Evolutionary conservation across 2,797 vertebrate species (phyloP).

Genomic region (Arnoldichthys spilopterus): DNA sequence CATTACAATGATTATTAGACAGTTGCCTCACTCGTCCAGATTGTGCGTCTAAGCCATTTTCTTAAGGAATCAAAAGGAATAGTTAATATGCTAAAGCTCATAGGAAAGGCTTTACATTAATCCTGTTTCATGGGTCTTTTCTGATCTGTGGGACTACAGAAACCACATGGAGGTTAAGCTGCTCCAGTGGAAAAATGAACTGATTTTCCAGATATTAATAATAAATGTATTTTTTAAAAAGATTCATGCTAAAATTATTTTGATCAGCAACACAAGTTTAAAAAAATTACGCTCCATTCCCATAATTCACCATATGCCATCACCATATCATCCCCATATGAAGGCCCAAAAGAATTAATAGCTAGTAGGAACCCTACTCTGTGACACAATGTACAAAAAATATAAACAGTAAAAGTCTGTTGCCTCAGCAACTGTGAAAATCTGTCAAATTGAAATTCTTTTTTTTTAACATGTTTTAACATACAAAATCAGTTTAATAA

Average conservation of each 20-base stretch:
- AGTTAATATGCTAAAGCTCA: neutral
- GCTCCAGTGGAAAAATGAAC: neutral
- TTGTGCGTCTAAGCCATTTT: neutral
- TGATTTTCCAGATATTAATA: neutral
- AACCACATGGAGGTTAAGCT: neutral
- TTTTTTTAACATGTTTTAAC: too few species aligned
- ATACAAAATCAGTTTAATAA: too few species aligned
- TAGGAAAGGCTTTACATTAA: constrained; percentile 15
- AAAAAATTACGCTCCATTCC: neutral
- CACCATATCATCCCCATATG: too few species aligned
- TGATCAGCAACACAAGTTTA: neutral
- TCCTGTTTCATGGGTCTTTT: constrained; percentile 33
- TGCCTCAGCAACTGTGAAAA: too few species aligned
- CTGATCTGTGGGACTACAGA: neutral
- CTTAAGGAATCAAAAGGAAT: constrained; percentile 12
- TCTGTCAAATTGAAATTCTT: too few species aligned
- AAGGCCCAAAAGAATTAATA: too few species aligned
- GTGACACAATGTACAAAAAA: too few species aligned
- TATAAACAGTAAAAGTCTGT: too few species aligned
- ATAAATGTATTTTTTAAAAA: neutral
- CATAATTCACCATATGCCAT: too few species aligned
- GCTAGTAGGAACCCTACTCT: too few species aligned
- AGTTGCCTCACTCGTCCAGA: neutral
- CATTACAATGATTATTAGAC: neutral
- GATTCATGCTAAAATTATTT: neutral